Evolutionary conservation across 2,113 vertebrate species (phyloP), one percentile per base, ranked within the genome.

Genomic region (Dicrurus megarhynchus): DNA sequence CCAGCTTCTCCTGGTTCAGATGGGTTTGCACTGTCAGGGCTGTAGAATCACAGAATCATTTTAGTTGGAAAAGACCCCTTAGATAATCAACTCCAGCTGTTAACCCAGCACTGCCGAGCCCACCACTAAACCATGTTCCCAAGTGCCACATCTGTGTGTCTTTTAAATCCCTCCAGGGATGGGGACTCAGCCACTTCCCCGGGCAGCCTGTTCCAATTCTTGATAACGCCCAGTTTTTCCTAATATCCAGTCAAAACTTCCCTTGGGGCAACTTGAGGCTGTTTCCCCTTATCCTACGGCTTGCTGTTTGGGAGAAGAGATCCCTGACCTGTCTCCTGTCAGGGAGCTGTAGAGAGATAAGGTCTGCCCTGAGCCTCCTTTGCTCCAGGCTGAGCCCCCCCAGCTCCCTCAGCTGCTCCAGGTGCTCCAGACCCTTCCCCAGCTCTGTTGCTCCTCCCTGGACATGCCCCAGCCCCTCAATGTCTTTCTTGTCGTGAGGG

Each of bases 301-400:
- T 30, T 26, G 3, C 4, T 11, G 0, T 13, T 0, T 57, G 21
- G 27, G 46, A 74, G 3, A 71, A 63, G 23, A 84, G 47, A 76
- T 17, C 6, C 0, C 1, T 9, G 16, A 26, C 10, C n/a, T 32
- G 0, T 0, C 5, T 8, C 63, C 27, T 63, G 16, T n/a, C 69
- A 83, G 10, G 46, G 1, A 32, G 6, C 0, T 60, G 23, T 3
- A n/a, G 13, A 44, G 47, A 0, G 0, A 46, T 1, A 7, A 56
- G 19, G 33, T 61, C 12, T 27, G 4, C 16, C 9, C 16, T 67
- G 13, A 82, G 9, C 10, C 14, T 86, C 52, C 27, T 87, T 7
- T 67, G 12, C 39, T 71, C 41, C 23, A 75, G 26, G 2, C 11
- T 77, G 13, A 81, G n/a, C 6, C 0, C 3, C 8, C 2, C 3